Evolutionary conservation across 2,113 vertebrate species (phyloP).

Genomic region (Scytalopus superciliaris): DNA sequence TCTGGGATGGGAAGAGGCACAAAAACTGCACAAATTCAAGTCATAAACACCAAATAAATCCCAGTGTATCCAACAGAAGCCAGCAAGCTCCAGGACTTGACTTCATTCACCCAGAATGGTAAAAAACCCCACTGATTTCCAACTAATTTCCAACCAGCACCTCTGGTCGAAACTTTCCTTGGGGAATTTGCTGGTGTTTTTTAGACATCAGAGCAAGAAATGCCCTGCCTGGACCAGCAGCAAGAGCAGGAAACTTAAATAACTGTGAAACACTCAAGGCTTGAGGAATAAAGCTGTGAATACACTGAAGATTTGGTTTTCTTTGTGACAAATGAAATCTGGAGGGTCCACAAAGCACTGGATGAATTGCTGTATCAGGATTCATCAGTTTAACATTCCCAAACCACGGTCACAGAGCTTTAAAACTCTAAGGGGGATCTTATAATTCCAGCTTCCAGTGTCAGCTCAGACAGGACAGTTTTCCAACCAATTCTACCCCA

Average conservation of each 20-base stretch:
- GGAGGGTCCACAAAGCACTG: background rate
- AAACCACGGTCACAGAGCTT: rapidly evolving
- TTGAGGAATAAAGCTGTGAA: background rate
- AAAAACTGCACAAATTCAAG: background rate
- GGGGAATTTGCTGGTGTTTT: background rate
- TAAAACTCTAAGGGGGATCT: no score
- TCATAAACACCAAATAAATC: background rate
- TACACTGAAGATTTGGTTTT: rapidly evolving
- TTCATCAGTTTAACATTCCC: background rate
- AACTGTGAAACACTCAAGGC: background rate
- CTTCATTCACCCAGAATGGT: background rate
- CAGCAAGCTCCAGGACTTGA: background rate
- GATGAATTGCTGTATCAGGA: background rate
- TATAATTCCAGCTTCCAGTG: background rate
- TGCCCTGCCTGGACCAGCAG: background rate
- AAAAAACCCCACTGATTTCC: background rate
- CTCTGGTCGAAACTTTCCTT: background rate
- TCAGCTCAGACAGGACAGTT: background rate
- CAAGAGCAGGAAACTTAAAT: background rate
- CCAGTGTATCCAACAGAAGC: background rate
- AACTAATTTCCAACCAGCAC: background rate
- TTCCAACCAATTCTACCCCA: background rate
- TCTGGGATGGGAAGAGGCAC: background rate
- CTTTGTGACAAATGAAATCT: background rate
- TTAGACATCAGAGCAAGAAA: rapidly evolving